Conservation (phyloP, 2,113 vertebrate species). For the Pelodiscus sinensis region DNA sequence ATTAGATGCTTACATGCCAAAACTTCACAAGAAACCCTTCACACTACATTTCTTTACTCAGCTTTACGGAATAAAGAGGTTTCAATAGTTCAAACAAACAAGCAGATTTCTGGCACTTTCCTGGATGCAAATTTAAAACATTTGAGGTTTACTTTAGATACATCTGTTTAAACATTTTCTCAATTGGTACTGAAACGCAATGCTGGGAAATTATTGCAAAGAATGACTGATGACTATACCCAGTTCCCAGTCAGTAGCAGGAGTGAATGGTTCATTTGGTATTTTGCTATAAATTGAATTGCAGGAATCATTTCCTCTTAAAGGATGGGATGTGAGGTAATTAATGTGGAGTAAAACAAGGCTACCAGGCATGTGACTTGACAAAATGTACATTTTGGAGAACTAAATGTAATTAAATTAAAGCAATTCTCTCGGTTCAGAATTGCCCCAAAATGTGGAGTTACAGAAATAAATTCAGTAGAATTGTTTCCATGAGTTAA, state of each 20-base stretch:
- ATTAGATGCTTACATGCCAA: not conserved
- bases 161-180: not conserved
- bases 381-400: not conserved
- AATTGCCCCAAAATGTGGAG: not conserved
- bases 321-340: not conserved
- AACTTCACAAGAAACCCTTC: not conserved
- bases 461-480: not conserved
- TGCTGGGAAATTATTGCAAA: not conserved
- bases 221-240: not conserved
- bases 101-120: not conserved
- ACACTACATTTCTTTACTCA: not conserved
- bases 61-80: not conserved
- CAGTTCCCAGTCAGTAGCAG: no score
- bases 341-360: not conserved
- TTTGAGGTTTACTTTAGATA: not conserved
- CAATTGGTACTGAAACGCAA: not conserved
- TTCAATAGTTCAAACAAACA: not conserved
- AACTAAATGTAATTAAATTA: not conserved
- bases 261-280: not conserved
- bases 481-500: not conserved
- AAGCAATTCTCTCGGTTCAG: not conserved
- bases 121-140: not conserved
- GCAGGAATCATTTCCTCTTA: not conserved
- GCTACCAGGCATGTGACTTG: not conserved
- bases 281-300: not conserved